A percentile compares a stretch with the other conserved stretches of the same genome.
phyloP scores from a whole-genome alignment of 2,888 invertebrate species.

The Strigamia crassipes region DNA sequence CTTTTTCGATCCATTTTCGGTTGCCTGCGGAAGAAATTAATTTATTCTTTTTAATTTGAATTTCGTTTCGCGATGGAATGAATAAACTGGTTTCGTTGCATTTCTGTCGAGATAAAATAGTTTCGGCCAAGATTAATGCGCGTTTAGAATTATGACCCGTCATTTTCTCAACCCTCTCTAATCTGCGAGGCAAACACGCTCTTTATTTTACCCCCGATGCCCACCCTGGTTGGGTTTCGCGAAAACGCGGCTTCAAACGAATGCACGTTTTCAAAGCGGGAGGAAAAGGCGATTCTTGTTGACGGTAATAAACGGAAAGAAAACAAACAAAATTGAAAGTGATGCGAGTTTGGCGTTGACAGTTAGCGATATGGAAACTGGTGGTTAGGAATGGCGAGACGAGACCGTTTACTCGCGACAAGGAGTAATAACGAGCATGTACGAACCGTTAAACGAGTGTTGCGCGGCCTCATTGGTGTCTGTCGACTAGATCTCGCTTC shows the following conservation, averaged over 20 bases:
- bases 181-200: neutral
- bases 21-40: neutral
- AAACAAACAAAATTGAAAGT: neutral
- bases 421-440: neutral
- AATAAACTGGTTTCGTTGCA: neutral
- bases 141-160: neutral
- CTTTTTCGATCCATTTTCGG: conserved; percentile 18
- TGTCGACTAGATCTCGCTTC: neutral
- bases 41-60: no score
- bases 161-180: conserved; percentile 5
- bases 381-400: neutral
- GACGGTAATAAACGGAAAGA: neutral
- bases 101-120: neutral
- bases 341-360: neutral
- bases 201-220: neutral
- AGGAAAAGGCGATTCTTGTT: neutral
- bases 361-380: neutral
- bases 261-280: neutral
- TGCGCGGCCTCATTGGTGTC: neutral
- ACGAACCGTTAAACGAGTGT: neutral
- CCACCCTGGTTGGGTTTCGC: no score
- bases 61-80: no score
- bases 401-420: neutral
- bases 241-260: no score
- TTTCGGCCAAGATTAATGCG: neutral